Evolutionary conservation across 1,140 invertebrate genomes (phyloP).

Genomic region (Metaphire vulgaris): DNA sequence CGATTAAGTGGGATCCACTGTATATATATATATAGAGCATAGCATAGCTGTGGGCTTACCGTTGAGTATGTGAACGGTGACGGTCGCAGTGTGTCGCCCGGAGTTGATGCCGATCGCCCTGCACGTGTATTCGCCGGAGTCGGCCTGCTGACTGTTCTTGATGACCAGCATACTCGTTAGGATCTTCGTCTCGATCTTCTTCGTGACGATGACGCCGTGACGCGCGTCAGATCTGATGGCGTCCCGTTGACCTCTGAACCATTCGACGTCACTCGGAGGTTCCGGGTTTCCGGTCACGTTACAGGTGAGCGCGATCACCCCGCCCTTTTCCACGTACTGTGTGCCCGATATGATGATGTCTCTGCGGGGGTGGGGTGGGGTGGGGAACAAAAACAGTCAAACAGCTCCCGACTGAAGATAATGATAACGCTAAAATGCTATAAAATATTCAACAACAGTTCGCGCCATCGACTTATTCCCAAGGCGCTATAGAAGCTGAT

Average conservation of each 20-base stretch:
- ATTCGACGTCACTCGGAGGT: conserved; percentile 41
- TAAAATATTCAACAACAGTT: no score
- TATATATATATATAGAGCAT: not conserved
- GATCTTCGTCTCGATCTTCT: conserved; percentile 29
- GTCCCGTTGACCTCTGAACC: conserved; percentile 41
- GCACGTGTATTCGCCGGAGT: conserved; percentile 41
- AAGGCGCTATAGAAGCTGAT: no score
- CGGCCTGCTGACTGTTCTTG: conserved; percentile 33
- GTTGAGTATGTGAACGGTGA: conserved; percentile 38
- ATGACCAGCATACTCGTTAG: conserved; percentile 40
- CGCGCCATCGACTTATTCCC: no score
- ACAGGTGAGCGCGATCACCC: conserved; percentile 36
- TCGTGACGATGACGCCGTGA: conserved; percentile 35
- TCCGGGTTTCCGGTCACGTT: conserved; percentile 39
- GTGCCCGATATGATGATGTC: conserved; percentile 38
- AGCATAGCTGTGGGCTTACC: conserved; percentile 33
- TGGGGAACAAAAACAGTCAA: not conserved
- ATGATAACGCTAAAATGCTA: no score
- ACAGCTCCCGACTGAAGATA: no score
- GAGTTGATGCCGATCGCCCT: no score
- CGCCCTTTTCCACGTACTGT: conserved; percentile 38
- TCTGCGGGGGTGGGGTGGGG: conserved; percentile 27
- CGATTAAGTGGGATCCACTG: no score
- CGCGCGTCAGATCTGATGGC: conserved; percentile 34
- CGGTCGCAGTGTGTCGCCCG: conserved; percentile 34